Evolutionary conservation across 2,113 vertebrate species (phyloP).

Genomic region (Brachirus orientalis): DNA sequence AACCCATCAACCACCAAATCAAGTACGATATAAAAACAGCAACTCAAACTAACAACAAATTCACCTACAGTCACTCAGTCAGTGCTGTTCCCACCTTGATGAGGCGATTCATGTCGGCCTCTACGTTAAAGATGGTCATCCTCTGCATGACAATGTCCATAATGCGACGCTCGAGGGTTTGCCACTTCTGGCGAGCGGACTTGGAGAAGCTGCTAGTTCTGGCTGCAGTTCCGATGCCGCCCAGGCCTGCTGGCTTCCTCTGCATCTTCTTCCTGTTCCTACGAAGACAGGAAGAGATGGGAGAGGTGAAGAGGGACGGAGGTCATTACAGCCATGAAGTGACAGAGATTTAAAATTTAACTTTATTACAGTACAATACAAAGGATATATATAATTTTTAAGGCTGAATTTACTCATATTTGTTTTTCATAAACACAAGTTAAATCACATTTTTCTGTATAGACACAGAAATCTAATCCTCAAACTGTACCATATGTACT

Average conservation of each 20-base stretch:
- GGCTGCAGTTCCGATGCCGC: conserved; percentile 5
- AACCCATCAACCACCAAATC: too few species aligned
- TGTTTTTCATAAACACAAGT: too few species aligned
- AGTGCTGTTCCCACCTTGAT: conserved; percentile 84
- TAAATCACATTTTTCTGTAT: too few species aligned
- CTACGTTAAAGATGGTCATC: conserved; percentile 93
- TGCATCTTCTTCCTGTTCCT: conserved; percentile 89
- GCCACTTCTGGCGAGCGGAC: conserved; percentile 94
- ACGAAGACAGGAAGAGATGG: not conserved
- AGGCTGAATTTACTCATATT: too few species aligned
- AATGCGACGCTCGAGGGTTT: conserved; percentile 89
- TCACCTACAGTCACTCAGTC: too few species aligned
- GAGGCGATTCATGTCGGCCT: conserved; percentile 96
- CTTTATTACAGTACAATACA: too few species aligned
- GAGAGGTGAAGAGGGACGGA: not conserved
- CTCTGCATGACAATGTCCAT: conserved; percentile 97
- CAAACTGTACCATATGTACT: too few species aligned
- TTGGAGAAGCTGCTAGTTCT: conserved; percentile 87
- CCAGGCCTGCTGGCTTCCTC: conserved; percentile 82
- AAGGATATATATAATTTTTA: too few species aligned
- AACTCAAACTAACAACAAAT: too few species aligned
- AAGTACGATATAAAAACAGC: too few species aligned
- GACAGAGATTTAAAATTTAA: too few species aligned
- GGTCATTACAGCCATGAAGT: not conserved
- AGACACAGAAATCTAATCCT: too few species aligned